phyloP scores from a whole-genome alignment of 1,140 invertebrate species.

The Rhopalosiphum maidis region DNA sequence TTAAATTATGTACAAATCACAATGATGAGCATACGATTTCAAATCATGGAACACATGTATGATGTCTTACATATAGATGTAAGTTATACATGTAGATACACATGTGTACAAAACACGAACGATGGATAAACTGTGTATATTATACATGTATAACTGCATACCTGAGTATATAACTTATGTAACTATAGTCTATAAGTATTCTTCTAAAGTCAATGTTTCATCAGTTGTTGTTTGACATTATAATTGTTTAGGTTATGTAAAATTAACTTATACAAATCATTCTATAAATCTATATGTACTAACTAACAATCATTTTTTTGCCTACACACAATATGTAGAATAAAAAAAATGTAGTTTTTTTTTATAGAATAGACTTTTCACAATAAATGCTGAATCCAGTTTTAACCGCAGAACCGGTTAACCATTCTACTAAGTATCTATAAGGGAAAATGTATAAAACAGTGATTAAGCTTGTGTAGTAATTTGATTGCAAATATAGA shows the following conservation, averaged over 20 bases:
- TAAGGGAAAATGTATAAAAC: not conserved
- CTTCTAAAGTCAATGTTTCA: not conserved
- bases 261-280: not conserved
- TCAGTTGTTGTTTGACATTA: not conserved
- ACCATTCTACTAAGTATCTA: not conserved
- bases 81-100: too few relatives aligned
- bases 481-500: constrained; percentile 7
- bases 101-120: not conserved
- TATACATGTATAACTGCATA: not conserved
- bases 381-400: not conserved
- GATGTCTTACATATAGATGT: not conserved
- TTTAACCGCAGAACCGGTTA: not conserved
- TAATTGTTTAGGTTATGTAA: not conserved
- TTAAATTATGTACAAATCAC: not conserved
- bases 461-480: not conserved
- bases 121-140: not conserved
- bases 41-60: not conserved
- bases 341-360: not conserved
- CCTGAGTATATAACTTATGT: not conserved
- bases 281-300: not conserved
- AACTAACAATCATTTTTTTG: not conserved
- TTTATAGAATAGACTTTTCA: not conserved
- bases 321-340: not conserved
- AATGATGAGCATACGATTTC: not conserved
- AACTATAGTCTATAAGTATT: not conserved